Evolutionary conservation across 2,797 vertebrate species (phyloP).

Genomic region (Sparus aurata): DNA sequence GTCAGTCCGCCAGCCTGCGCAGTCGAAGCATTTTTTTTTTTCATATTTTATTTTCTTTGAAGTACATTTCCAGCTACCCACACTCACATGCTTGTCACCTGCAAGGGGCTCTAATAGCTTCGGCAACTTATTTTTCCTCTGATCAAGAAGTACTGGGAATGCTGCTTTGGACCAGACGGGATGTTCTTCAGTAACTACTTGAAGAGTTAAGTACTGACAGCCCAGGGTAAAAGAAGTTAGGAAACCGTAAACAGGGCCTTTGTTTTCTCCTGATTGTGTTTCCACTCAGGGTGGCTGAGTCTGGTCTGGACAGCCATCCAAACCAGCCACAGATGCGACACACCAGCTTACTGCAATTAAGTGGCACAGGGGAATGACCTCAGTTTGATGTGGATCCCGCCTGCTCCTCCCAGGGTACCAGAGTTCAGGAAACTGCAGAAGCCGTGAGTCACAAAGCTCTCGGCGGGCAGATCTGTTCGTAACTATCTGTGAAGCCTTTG

Average conservation of each 20-base stretch:
- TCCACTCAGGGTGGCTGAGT: conserved; percentile 51
- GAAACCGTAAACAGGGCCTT: conserved; percentile 57
- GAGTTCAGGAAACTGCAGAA: conserved; percentile 80
- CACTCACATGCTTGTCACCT: not conserved
- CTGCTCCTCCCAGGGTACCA: conserved; percentile 56
- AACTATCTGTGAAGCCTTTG: conserved; percentile 84
- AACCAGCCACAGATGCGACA: conserved; percentile 75
- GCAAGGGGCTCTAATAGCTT: not conserved
- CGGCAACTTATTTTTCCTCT: not conserved
- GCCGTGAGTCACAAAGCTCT: conserved; percentile 81
- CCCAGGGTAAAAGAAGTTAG: conserved; percentile 47
- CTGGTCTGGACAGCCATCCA: conserved; percentile 69
- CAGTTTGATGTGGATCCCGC: conserved; percentile 62
- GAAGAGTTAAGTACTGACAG: conserved; percentile 19
- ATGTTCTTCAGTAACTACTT: conserved; percentile 29
- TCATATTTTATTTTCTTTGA: not conserved
- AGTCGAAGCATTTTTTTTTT: not conserved
- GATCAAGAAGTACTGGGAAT: conserved; percentile 2
- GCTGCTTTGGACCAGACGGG: conserved; percentile 36
- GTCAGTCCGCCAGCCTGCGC: no score
- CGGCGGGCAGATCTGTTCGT: conserved; percentile 71
- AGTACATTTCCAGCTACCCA: not conserved
- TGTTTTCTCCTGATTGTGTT: conserved; percentile 62
- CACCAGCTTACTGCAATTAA: conserved; percentile 76
- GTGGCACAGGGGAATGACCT: conserved; percentile 74